Evolutionary conservation across 2,797 vertebrate genomes (phyloP), one percentile per base, ranked within the genome.

Genomic region (Parotocinclus haroldoi): DNA sequence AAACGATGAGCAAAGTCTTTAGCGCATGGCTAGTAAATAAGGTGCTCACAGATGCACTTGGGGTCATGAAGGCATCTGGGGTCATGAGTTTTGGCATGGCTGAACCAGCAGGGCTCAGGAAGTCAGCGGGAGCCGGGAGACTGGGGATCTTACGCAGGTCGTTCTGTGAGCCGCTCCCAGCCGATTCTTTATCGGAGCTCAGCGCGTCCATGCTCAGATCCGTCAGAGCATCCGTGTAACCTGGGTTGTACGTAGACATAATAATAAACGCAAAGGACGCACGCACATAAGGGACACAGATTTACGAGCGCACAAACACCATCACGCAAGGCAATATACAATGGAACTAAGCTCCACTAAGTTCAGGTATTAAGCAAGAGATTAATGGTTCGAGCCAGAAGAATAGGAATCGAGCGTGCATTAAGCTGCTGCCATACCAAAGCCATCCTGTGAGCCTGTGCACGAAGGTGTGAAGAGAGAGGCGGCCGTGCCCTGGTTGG

Each of bases 1-100:
- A 27, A 2, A 27, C 2, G n/a, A n/a, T n/a, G 5, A 27, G 5
- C 27, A 27, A 27, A 27, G 27, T 27, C 27, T 27, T 27, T 27
- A 27, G 5, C 27, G 5, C 27, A 27, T 27, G 2, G 27, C 2
- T 27, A 51, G 13, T 19, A 19, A 39, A 63, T 1, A 4, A 18
- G 53, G 67, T 51, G 89, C 55, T 75, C 82, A 97, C 90, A 50
- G 95, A 97, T 73, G 92, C 76, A 76, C 92, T 99, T 0, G 96
- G 93, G 38, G 94, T 97, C 95, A 99, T 96, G 83, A 99, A 99
- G 9, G 96, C 96, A 6, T 99, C 96, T 0, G 96, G 96, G 65
- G 96, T 99, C 96, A 99, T 98, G 68, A 99, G 81, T 77, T 98
- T 98, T 19, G 92, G 93, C 82, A 95, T 95, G 19, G 81, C 76